These are phyloP conservation scores for Acronicta aceris DNA, from an alignment of 2,888 invertebrate genomes.

Conservation along the genomic window DNA sequence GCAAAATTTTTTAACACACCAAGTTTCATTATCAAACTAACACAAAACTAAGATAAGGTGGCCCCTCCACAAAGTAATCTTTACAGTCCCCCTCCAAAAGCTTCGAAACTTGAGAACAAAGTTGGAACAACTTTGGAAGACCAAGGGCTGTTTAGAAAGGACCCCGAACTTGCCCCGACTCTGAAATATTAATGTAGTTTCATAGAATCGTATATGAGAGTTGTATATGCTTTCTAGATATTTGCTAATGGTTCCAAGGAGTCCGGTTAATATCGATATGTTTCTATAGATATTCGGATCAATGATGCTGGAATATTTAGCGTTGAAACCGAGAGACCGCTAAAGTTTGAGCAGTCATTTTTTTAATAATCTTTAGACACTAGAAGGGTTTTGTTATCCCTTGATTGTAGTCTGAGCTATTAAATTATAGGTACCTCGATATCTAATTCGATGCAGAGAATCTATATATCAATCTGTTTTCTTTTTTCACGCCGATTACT, in stretches of 20 bases:
- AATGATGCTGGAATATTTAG: slow-evolving; percentile 27
- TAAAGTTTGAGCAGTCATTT: background rate
- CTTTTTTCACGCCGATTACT: too few species aligned
- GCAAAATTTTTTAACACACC: slow-evolving; percentile 53
- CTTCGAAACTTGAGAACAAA: slow-evolving; percentile 78
- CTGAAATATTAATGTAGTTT: slow-evolving; percentile 89
- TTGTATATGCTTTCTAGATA: slow-evolving; percentile 73
- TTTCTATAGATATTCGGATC: slow-evolving; percentile 36
- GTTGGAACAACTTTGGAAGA: slow-evolving; percentile 89
- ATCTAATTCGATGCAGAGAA: too few species aligned
- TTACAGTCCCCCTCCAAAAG: slow-evolving; percentile 78
- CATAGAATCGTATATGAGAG: slow-evolving; percentile 86
- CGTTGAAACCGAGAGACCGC: slow-evolving; percentile 5
- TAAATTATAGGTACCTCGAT: background rate
- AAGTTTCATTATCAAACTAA: slow-evolving; percentile 73
- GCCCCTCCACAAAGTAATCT: slow-evolving; percentile 82
- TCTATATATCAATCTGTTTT: too few species aligned
- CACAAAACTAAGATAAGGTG: slow-evolving; percentile 83
- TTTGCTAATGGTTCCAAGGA: slow-evolving; percentile 69
- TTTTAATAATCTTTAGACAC: background rate
- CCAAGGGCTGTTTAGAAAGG: slow-evolving; percentile 90
- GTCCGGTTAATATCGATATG: slow-evolving; percentile 56
- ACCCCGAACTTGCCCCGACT: slow-evolving; percentile 79
- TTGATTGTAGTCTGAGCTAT: background rate
- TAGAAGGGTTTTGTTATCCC: too few species aligned